These are phyloP conservation scores for Drosophila ficusphila DNA, from an alignment of 1,140 invertebrate genomes.

Conservation along the genomic window DNA sequence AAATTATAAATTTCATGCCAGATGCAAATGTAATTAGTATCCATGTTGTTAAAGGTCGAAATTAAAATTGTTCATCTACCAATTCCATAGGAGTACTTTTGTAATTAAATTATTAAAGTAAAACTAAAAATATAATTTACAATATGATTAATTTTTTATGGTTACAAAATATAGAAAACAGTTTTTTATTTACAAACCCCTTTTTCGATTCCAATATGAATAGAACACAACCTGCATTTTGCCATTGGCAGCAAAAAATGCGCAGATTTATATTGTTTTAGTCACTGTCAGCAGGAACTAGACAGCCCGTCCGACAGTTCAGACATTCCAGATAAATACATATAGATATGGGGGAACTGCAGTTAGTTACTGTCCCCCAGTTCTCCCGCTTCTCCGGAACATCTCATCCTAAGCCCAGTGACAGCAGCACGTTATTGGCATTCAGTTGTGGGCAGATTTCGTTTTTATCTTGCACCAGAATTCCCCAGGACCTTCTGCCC, in stretches of 20 bases:
- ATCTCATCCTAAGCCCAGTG: constrained; percentile 34
- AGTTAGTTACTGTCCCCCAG: constrained; percentile 19
- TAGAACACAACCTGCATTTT: neutral
- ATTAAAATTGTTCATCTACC: too few species aligned
- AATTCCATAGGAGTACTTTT: too few species aligned
- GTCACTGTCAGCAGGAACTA: constrained; percentile 24
- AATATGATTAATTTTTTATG: too few species aligned
- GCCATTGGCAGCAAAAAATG: constrained; percentile 16
- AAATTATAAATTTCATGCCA: neutral
- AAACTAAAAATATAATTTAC: too few species aligned
- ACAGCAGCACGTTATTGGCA: constrained; percentile 57
- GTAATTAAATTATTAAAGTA: too few species aligned
- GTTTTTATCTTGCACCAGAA: constrained; percentile 6
- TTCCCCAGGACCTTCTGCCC: neutral
- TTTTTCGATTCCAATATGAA: neutral
- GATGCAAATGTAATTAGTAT: neutral
- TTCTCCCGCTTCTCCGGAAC: neutral
- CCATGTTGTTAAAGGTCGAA: neutral
- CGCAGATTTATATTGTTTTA: constrained; percentile 49
- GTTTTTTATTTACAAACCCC: neutral
- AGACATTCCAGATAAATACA: constrained; percentile 54
- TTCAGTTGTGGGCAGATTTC: constrained; percentile 58
- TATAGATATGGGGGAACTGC: constrained; percentile 35
- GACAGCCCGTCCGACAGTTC: constrained; percentile 26
- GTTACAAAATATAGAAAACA: too few species aligned